Percentiles rank a stretch among this genome's conserved stretches.
Conservation (phyloP, 1,140 invertebrate species). For the Mizuhopecten yessoensis region DNA sequence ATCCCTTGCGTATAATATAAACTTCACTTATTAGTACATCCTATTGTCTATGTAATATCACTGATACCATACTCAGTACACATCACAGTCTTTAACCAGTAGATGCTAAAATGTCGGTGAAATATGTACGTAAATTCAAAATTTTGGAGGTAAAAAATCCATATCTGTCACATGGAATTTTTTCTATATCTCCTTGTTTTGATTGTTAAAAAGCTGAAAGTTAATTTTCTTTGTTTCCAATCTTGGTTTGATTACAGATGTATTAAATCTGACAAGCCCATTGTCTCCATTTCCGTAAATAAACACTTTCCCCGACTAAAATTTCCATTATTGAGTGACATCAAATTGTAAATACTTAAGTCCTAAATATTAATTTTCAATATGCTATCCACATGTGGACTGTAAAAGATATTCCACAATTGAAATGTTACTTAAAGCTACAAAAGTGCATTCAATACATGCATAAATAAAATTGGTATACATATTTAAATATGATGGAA, state of each 20-base stretch:
- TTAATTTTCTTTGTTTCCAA: not conserved
- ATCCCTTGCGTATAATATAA: not conserved
- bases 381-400: no score
- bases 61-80: no score
- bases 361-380: not conserved
- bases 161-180: no score
- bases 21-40: not conserved
- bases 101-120: no score
- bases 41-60: not conserved
- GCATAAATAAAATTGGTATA: not conserved
- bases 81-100: no score
- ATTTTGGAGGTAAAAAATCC: no score
- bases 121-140: no score
- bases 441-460: slow-evolving; percentile 9
- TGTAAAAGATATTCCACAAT: not conserved
- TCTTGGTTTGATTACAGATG: not conserved
- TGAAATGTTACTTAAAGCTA: not conserved
- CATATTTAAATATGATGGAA: slow-evolving; percentile 19
- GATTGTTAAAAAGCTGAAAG: not conserved
- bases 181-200: not conserved
- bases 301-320: not conserved
- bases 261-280: not conserved
- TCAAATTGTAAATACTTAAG: not conserved
- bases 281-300: not conserved
- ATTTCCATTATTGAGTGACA: not conserved